phyloP scores from a whole-genome alignment of 2,113 vertebrate species.

The Mus spicilegus region DNA sequence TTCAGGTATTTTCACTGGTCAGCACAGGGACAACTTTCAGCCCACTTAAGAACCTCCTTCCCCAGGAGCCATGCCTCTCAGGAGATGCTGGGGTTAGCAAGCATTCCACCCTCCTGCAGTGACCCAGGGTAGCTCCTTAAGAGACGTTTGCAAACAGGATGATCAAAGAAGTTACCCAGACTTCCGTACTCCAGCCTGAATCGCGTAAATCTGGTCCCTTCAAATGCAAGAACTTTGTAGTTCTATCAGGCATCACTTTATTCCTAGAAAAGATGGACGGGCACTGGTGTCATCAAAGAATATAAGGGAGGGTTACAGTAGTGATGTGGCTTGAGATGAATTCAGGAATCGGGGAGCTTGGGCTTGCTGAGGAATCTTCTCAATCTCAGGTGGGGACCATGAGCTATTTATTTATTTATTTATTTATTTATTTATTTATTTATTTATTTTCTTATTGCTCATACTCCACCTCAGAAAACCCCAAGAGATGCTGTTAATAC shows the following conservation, averaged over 20 bases:
- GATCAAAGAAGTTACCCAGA: not conserved
- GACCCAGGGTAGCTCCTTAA: not conserved
- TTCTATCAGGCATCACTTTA: conserved; percentile 19
- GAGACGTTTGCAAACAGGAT: conserved; percentile 25
- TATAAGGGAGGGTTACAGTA: not conserved
- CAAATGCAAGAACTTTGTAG: conserved; percentile 49
- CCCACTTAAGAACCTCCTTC: not conserved
- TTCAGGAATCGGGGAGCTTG: conserved; percentile 56
- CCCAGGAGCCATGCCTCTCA: not conserved
- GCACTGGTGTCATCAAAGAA: conserved; percentile 43
- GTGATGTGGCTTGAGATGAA: conserved; percentile 65
- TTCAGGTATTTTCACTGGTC: not conserved
- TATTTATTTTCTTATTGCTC: conserved; percentile 68
- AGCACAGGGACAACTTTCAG: not conserved
- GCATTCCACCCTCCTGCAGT: not conserved
- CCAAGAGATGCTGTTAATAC: conserved; percentile 83
- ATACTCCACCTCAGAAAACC: conserved; percentile 74
- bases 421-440: not conserved
- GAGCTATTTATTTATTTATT: not conserved
- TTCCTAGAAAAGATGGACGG: conserved; percentile 26
- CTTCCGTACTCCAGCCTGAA: not conserved
- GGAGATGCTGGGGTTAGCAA: not conserved
- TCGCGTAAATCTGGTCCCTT: conserved; percentile 6
- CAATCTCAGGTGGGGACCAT: conserved; percentile 60
- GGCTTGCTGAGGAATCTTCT: conserved; percentile 64